Percentiles rank a stretch among this genome's conserved stretches.
These are phyloP conservation scores for Agriotes lineatus DNA, from an alignment of 2,888 invertebrate species.

Conservation along the genomic window DNA sequence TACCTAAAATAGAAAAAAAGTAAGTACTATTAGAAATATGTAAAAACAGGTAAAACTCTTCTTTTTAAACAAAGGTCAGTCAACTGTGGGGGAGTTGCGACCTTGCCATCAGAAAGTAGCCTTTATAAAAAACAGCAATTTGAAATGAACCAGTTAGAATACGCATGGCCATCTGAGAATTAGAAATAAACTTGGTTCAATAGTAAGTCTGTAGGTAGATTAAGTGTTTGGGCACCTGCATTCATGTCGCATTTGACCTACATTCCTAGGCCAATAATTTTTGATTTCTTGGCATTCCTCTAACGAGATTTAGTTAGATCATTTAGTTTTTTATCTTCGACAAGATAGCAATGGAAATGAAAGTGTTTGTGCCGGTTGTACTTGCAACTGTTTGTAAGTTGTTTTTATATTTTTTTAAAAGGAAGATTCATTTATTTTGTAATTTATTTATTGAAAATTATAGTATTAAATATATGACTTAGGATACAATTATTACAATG, in stretches of 20 bases:
- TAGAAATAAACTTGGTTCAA: not conserved
- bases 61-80: not conserved
- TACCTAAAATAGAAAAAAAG: not conserved
- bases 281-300: conserved; percentile 16
- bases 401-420: too few relatives aligned
- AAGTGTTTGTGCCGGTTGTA: not conserved
- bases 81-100: conserved; percentile 37
- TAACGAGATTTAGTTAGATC: not conserved
- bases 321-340: conserved; percentile 7
- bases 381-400: not conserved
- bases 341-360: conserved; percentile 9
- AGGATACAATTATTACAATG: too few relatives aligned
- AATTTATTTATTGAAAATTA: too few relatives aligned
- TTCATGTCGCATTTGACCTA: conserved; percentile 42
- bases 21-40: not conserved
- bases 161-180: conserved; percentile 25
- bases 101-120: conserved; percentile 41
- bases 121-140: conserved; percentile 43
- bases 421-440: too few relatives aligned
- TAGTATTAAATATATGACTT: too few relatives aligned
- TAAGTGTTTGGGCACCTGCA: conserved; percentile 26
- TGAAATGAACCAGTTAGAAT: conserved; percentile 44
- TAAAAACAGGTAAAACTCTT: too few relatives aligned
- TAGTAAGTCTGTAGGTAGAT: conserved; percentile 14
- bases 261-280: conserved; percentile 35